Conservation (phyloP, 2,797 vertebrate genomes). For the Neomorphus geoffroyi region DNA sequence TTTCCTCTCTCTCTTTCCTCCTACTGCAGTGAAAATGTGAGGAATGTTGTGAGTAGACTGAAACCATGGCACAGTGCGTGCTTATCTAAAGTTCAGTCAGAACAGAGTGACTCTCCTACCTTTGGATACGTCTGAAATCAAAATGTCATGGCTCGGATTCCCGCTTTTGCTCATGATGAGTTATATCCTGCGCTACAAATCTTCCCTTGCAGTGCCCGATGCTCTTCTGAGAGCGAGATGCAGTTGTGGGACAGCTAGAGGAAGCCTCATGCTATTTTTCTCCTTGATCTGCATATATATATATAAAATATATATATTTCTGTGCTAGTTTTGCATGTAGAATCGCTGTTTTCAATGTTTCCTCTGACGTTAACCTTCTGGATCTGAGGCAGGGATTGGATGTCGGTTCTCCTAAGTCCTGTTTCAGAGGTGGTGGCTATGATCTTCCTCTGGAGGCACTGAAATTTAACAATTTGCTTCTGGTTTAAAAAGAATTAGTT, state of each 20-base stretch:
- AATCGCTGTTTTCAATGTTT: accelerated
- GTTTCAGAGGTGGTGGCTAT: neutral
- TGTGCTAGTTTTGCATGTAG: accelerated
- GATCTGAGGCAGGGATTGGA: neutral
- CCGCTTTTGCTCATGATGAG: neutral
- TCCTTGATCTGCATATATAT: accelerated
- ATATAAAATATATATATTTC: accelerated
- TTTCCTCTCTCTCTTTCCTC: neutral
- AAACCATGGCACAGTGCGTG: neutral
- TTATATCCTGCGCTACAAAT: conserved; percentile 10
- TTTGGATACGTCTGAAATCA: neutral
- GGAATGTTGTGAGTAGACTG: conserved; percentile 47
- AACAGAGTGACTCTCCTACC: conserved; percentile 28
- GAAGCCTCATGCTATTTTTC: accelerated
- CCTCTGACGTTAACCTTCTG: neutral
- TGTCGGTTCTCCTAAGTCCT: neutral
- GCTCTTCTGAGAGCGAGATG: neutral
- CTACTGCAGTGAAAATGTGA: conserved; percentile 44
- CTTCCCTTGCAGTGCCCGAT: neutral
- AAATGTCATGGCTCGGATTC: conserved; percentile 35
- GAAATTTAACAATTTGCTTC: neutral
- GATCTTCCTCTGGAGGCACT: neutral
- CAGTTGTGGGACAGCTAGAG: neutral
- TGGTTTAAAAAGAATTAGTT: neutral
- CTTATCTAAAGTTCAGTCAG: conserved; percentile 51